Conservation (phyloP, 2,797 vertebrate species). For the Apogon talboti region DNA sequence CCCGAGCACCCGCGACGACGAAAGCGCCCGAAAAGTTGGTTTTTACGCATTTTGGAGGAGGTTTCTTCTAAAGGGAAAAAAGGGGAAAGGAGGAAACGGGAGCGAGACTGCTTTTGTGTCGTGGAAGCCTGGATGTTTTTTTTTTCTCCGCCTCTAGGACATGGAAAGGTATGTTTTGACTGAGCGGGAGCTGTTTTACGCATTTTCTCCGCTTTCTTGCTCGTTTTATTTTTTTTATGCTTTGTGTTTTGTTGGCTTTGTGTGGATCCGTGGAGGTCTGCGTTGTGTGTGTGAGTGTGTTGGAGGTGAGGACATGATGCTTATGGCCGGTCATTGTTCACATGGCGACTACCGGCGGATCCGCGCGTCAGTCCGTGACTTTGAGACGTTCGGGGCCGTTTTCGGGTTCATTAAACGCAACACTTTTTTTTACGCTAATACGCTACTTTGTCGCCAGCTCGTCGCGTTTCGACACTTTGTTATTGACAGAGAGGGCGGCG, state of each 20-base stretch:
- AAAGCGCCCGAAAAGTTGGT: slow-evolving; percentile 32
- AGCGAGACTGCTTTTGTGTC: slow-evolving; percentile 81
- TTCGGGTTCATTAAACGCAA: slow-evolving; percentile 25
- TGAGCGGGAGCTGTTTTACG: background rate
- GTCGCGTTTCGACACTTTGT: background rate
- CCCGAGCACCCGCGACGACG: slow-evolving; percentile 37
- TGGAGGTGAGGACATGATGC: slow-evolving; percentile 43
- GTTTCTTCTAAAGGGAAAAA: slow-evolving; percentile 51
- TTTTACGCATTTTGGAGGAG: slow-evolving; percentile 29
- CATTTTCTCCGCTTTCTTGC: slow-evolving; percentile 1
- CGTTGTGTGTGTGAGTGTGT: background rate
- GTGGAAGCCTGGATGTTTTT: slow-evolving; percentile 62
- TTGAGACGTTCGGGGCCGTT: slow-evolving; percentile 55
- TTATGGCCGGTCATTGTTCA: slow-evolving; percentile 78
- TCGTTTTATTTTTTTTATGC: background rate
- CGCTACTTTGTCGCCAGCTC: background rate
- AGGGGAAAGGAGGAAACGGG: slow-evolving; percentile 64
- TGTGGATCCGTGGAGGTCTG: background rate
- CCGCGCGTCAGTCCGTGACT: slow-evolving; percentile 66
- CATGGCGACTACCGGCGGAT: slow-evolving; percentile 73
- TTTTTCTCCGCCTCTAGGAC: slow-evolving; percentile 39
- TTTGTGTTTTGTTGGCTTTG: background rate
- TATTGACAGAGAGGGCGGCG: fast-evolving
- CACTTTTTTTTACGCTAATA: background rate
- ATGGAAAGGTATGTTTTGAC: slow-evolving; percentile 70